These are phyloP conservation scores for Channa maculata DNA, from an alignment of 2,113 vertebrate genomes.

Conservation along the genomic window DNA sequence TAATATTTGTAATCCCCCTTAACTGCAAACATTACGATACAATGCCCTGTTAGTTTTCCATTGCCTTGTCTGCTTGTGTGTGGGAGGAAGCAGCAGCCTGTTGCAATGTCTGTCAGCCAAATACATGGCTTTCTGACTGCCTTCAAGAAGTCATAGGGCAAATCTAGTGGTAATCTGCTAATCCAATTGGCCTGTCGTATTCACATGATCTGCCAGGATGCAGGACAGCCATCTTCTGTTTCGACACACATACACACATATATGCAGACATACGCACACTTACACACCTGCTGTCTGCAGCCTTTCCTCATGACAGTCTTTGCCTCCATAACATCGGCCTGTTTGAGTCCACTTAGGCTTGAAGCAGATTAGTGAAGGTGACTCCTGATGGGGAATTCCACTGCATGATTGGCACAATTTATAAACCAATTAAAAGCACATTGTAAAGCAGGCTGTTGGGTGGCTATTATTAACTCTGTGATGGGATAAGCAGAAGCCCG, in stretches of 20 bases:
- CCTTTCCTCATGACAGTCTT: conserved; percentile 52
- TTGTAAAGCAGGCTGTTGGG: conserved; percentile 70
- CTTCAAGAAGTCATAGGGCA: conserved; percentile 78
- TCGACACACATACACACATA: conserved; percentile 43
- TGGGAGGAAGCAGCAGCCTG: conserved; percentile 54
- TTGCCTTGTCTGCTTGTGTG: conserved; percentile 23
- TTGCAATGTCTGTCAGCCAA: conserved; percentile 65
- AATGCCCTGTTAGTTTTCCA: conserved; percentile 45
- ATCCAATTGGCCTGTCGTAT: conserved; percentile 81
- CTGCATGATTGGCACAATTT: conserved; percentile 81
- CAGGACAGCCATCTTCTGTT: conserved; percentile 63
- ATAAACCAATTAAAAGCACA: conserved; percentile 82
- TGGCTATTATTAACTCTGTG: conserved; percentile 78
- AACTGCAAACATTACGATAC: conserved; percentile 70
- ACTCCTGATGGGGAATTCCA: conserved; percentile 75
- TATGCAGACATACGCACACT: neutral
- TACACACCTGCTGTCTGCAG: conserved; percentile 23
- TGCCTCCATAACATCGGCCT: conserved; percentile 65
- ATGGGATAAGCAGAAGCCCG: conserved; percentile 71
- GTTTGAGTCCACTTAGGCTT: conserved; percentile 73
- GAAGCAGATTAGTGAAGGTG: conserved; percentile 84
- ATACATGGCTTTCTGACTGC: conserved; percentile 69
- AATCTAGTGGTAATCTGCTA: conserved; percentile 82
- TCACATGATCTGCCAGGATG: conserved; percentile 79
- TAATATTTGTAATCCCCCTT: conserved; percentile 77